Base-by-base conservation (phyloP, 2,113 vertebrate genomes). In the Pagrus major region DNA sequence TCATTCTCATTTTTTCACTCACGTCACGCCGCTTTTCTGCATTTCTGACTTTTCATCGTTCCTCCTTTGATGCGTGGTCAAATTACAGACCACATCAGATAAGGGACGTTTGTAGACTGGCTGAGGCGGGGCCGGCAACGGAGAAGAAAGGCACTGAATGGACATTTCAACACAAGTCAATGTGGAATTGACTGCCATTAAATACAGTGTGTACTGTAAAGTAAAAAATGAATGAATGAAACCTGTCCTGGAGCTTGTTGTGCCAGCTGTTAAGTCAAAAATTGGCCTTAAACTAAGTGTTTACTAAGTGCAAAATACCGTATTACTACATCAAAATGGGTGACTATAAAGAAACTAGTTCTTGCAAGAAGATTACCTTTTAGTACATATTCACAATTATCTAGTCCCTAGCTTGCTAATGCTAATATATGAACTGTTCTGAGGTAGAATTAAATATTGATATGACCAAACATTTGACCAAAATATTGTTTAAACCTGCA, bases 41-140 rank as follows among this genome's bases (percentile, higher is more conserved):
- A 25, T 67, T 79, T 78, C 55, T 33, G 49, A 60, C 66, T 71
- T 73, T 71, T 67, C 80, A 75, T 66, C 46, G 5, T 27, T 1
- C 5, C 31, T 27, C 55, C 63, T 84, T 78, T 86, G 33, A 86
- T 68, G 72, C 11, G 65, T 2, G 65, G 49, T 81, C 70, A 44
- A 31, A 68, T 78, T 78, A 35, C 83, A n/a, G 23, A 54, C 63
- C 16, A 2, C 64, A 86, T 84, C 87, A 81, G 87, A 86, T 84
- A 88, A 84, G 81, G 29, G 3, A 11, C 14, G 12, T 42, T 55
- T n/a, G 37, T 23, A 55, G 58, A 41, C 49, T 41, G 58, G 27
- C 33, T 29, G 70, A 46, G 65, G 67, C 5, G 18, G 66, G 44
- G 51, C 2, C 25, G 1, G 18, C 21, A 23, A 51, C 47, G 15